These are phyloP conservation scores for Trochalopteron elliotii DNA, from an alignment of 2,113 vertebrate genomes.

Conservation along the genomic window DNA sequence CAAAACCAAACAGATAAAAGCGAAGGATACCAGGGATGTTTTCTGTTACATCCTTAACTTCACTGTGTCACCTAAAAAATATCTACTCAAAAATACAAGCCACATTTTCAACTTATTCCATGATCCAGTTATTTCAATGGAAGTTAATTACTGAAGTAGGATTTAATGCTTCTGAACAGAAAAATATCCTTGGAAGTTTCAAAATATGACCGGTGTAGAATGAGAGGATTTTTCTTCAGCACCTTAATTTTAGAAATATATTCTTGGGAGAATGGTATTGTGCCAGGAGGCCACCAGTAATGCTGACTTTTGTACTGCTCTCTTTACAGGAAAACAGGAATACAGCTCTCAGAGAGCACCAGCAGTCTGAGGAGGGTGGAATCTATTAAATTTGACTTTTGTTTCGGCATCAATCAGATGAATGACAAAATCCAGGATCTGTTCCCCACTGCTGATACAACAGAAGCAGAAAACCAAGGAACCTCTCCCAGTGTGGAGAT, in stretches of 20 bases:
- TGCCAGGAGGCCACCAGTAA: background rate
- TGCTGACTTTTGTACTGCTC: background rate
- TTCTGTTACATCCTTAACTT: background rate
- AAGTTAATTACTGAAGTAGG: background rate
- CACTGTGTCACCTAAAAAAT: background rate
- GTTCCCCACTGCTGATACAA: background rate
- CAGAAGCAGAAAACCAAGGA: background rate
- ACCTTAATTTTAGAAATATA: background rate
- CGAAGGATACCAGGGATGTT: background rate
- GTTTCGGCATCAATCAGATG: background rate
- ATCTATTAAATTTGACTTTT: background rate
- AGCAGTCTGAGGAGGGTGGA: fast-evolving
- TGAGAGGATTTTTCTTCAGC: background rate
- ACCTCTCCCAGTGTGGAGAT: background rate
- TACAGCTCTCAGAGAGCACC: background rate
- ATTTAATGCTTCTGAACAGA: background rate
- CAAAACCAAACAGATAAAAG: background rate
- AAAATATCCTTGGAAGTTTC: background rate
- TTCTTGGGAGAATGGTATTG: background rate
- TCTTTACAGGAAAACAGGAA: background rate
- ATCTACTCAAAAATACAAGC: background rate
- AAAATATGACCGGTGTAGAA: background rate
- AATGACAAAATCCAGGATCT: background rate
- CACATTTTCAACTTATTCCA: background rate
- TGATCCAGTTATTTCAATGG: background rate